Evolutionary conservation across 1,140 invertebrate species (phyloP).

Genomic region (Oncopodura yosiiana): DNA sequence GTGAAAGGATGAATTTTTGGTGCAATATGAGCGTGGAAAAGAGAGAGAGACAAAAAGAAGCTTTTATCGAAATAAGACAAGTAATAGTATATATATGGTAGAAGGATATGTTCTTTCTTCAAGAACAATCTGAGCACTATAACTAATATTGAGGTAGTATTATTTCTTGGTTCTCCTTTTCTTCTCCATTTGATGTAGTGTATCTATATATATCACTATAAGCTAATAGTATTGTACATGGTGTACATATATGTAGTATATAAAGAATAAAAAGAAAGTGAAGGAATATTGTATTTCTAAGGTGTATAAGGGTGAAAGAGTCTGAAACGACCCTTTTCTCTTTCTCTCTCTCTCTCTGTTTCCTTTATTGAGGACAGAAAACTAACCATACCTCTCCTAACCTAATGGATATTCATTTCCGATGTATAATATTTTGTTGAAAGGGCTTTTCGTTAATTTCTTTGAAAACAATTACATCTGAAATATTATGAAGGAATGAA

Average conservation of each 20-base stretch:
- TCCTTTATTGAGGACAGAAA: too few species aligned
- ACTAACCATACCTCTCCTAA: too few species aligned
- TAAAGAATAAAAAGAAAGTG: too few species aligned
- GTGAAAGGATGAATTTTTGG: slow-evolving; percentile 10
- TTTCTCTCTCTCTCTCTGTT: background rate
- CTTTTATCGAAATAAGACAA: slow-evolving; percentile 35
- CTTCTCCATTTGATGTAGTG: background rate
- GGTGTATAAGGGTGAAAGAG: too few species aligned
- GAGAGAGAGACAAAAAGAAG: slow-evolving; percentile 13
- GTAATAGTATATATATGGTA: slow-evolving; percentile 11
- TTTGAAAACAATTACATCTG: slow-evolving; percentile 36
- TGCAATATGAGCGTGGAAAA: background rate
- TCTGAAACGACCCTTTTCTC: too few species aligned
- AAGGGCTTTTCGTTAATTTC: slow-evolving; percentile 35
- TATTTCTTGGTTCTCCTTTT: too few species aligned
- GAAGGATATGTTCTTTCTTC: slow-evolving; percentile 11
- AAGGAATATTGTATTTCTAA: too few species aligned
- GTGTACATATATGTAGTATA: too few species aligned
- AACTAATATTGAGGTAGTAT: too few species aligned
- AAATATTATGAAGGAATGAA: slow-evolving; percentile 24
- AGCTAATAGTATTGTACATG: too few species aligned
- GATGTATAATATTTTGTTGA: slow-evolving; percentile 22
- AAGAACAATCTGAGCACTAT: too few species aligned
- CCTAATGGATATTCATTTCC: slow-evolving; percentile 29
- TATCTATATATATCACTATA: slow-evolving; percentile 2